These are phyloP conservation scores for Trichopoda pennipes DNA, from an alignment of 2,888 invertebrate genomes.

Conservation along the genomic window DNA sequence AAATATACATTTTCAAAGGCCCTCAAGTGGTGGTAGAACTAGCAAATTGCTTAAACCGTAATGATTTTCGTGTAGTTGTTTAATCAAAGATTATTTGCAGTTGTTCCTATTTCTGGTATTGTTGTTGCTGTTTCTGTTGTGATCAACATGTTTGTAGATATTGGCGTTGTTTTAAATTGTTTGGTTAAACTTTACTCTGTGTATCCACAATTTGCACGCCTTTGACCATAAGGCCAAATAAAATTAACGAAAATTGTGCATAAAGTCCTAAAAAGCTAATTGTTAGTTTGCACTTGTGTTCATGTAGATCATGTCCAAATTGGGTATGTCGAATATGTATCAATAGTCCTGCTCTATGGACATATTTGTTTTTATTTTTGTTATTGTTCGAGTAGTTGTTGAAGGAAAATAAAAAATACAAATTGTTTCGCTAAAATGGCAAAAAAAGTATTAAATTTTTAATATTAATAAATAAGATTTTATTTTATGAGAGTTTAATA, in stretches of 20 bases:
- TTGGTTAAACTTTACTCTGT: constrained; percentile 49
- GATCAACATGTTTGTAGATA: constrained; percentile 52
- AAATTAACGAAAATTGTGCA: constrained; percentile 72
- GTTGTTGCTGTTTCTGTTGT: constrained; percentile 25
- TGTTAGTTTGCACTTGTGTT: constrained; percentile 69
- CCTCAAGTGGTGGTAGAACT: constrained; percentile 64
- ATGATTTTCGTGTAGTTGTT: constrained; percentile 70
- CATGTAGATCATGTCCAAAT: constrained; percentile 68
- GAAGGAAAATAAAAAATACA: no score
- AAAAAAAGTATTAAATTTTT: no score
- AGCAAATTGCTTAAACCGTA: constrained; percentile 71
- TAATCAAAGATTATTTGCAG: constrained; percentile 65
- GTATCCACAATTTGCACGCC: constrained; percentile 70
- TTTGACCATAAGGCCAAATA: constrained; percentile 71
- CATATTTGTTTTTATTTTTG: constrained; percentile 1
- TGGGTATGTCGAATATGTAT: constrained; percentile 64
- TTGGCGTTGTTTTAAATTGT: constrained; percentile 31
- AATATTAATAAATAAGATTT: no score
- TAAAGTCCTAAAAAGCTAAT: constrained; percentile 69
- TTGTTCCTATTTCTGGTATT: constrained; percentile 28
- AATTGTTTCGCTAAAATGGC: no score
- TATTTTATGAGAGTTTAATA: no score
- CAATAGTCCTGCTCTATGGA: constrained; percentile 4
- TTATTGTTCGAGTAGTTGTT: constrained; percentile 10
- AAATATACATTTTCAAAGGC: constrained; percentile 32